phyloP scores from a whole-genome alignment of 2,888 invertebrate genomes.

The Papilio elwesi region DNA sequence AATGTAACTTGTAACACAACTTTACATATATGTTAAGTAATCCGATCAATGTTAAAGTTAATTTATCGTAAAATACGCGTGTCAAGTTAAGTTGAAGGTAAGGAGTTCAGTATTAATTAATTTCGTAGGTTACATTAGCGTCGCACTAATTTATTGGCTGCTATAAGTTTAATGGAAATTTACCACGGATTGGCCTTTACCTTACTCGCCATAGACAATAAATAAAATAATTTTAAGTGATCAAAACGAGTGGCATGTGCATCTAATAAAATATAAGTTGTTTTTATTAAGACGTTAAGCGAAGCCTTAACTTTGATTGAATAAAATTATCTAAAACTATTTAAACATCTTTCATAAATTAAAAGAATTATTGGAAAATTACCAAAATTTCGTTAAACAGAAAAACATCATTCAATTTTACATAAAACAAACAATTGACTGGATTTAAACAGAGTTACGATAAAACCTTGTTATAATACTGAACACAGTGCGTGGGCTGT shows the following conservation, averaged over 20 bases:
- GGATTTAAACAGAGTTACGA: not conserved
- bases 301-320: no score
- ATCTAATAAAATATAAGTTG: not conserved
- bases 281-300: no score
- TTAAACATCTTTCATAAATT: no score
- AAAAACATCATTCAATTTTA: no score
- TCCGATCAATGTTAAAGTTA: not conserved
- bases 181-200: not conserved
- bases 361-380: no score
- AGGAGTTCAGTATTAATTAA: not conserved
- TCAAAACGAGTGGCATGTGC: not conserved
- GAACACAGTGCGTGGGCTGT: no score
- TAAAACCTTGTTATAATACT: no score
- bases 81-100: conserved; percentile 12
- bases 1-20: conserved; percentile 4
- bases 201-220: not conserved
- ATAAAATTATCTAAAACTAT: no score
- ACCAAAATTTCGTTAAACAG: no score
- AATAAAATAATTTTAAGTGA: not conserved
- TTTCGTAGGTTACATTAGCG: conserved; percentile 2
- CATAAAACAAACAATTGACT: not conserved
- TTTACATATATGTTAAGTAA: conserved; percentile 31
- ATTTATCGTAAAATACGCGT: conserved; percentile 10
- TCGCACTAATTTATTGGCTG: not conserved
- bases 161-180: not conserved